A percentile compares a stretch with the other conserved stretches of the same genome.
These are phyloP conservation scores for Poecilia latipinna DNA, from an alignment of 2,113 vertebrate species.

Conservation along the genomic window DNA sequence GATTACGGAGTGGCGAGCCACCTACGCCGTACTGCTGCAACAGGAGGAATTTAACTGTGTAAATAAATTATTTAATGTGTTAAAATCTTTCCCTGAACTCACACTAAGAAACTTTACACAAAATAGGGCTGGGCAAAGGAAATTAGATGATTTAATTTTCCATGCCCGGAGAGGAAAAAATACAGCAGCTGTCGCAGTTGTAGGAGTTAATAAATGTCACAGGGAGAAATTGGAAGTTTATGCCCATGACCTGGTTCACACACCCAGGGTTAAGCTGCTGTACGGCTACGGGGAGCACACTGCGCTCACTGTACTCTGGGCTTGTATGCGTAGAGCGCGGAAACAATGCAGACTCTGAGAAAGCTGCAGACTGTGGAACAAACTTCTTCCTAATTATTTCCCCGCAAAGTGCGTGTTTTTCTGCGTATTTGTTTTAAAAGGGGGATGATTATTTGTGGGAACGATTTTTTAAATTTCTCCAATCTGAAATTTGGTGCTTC, in stretches of 20 bases:
- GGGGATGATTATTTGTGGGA: neutral
- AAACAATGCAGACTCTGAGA: conserved; percentile 9
- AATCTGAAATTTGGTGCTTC: neutral
- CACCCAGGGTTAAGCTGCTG: conserved; percentile 58
- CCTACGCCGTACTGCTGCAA: conserved; percentile 55
- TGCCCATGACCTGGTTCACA: conserved; percentile 64
- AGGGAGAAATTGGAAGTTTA: conserved; percentile 67
- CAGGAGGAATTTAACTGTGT: conserved; percentile 67
- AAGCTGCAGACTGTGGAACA: conserved; percentile 26
- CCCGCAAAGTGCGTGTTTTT: neutral
- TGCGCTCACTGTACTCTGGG: conserved; percentile 55
- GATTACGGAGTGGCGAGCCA: conserved; percentile 68
- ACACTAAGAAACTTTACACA: conserved; percentile 61
- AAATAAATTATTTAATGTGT: conserved; percentile 78
- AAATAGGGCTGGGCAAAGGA: conserved; percentile 54
- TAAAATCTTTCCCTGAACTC: conserved; percentile 72
- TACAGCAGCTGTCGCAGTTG: conserved; percentile 64
- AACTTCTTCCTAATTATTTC: conserved; percentile 30
- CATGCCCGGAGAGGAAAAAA: conserved; percentile 56
- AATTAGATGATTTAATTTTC: conserved; percentile 81
- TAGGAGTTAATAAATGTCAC: conserved; percentile 76
- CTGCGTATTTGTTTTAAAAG: neutral
- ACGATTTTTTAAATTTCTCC: neutral
- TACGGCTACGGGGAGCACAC: conserved; percentile 34
- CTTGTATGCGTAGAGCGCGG: neutral